Evolutionary conservation across 2,797 vertebrate species (phyloP), one percentile per base, ranked within the genome.

Genomic region (Coccyzus lansbergi): DNA sequence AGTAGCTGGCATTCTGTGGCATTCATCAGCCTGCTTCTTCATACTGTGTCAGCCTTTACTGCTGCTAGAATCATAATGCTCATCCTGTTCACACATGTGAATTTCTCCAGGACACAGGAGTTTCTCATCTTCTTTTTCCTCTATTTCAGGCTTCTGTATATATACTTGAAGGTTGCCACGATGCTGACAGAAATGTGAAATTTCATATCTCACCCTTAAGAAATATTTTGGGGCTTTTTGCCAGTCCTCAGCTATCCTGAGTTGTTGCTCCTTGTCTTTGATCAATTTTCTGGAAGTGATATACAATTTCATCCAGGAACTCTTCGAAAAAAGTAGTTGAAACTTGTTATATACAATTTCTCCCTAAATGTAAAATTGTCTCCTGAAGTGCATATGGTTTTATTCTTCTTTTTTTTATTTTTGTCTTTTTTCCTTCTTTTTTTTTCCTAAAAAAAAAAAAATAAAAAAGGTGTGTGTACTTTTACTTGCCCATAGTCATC

Each of bases 371-470:
- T n/a, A 84, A 81, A 71, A 74, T 59, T 48, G 9, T 22, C 77
- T 81, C 15, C 17, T 65, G 16, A 7, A 63, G 22, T 21, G 6
- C 2, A 24, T 2, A 0, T 55, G 13, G 1, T 5, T 56, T 51
- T 51, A 0, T 25, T 25, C 16, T 20, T 10, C 26, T 12, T 13
- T 20, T 13, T 4, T 33, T 18, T n/a, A n/a, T 46, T 19, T 46
- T 46, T 46, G 7, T 16, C 8, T 20, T 20, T 10, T 4, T 24
- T 2, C 19, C 15, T 11, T 24, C 3, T 7, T 8, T 26, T 7
- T 10, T 15, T 12, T 20, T 24, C 21, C 21, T n/a, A n/a, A n/a
- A n/a, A 38, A 38, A 38, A 38, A 38, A 38, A 38, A 38, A 9
- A n/a, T n/a, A n/a, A 38, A 38, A 38, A 38, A 9, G 60, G 4